These are phyloP conservation scores for Calyptomena viridis DNA, from an alignment of 2,113 vertebrate genomes.

Conservation along the genomic window DNA sequence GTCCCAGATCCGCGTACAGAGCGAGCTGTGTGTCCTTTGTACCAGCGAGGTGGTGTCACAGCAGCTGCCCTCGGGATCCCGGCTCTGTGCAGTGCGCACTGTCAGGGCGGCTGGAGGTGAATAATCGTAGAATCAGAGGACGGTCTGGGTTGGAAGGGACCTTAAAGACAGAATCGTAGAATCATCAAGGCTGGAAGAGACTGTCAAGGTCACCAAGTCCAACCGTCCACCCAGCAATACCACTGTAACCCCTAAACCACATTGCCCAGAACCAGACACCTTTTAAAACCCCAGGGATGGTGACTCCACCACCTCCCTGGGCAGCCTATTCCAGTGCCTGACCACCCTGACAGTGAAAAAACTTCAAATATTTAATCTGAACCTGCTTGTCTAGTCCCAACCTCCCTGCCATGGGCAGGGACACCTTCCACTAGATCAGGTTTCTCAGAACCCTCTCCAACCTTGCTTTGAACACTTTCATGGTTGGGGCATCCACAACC, in stretches of 20 bases:
- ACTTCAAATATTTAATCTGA: neutral
- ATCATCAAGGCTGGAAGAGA: neutral
- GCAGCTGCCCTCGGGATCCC: accelerated
- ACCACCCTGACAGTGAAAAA: neutral
- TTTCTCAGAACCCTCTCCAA: neutral
- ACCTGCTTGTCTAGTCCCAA: neutral
- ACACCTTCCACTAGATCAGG: neutral
- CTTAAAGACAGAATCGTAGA: neutral
- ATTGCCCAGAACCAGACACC: too few relatives aligned
- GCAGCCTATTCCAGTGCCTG: neutral
- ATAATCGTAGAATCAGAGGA: neutral
- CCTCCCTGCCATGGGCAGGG: neutral
- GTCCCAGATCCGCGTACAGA: accelerated
- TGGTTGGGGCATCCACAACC: accelerated
- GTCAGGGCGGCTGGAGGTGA: neutral
- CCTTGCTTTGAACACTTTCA: neutral
- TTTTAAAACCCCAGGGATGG: neutral
- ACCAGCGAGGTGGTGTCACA: neutral
- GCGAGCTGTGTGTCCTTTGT: accelerated
- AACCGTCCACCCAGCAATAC: too few relatives aligned
- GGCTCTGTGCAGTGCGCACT: neutral
- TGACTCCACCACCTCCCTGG: neutral
- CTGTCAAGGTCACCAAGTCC: neutral
- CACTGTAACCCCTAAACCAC: neutral
- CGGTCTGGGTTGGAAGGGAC: neutral